phyloP scores from a whole-genome alignment of 2,888 invertebrate genomes.

The Noctua pronuba region DNA sequence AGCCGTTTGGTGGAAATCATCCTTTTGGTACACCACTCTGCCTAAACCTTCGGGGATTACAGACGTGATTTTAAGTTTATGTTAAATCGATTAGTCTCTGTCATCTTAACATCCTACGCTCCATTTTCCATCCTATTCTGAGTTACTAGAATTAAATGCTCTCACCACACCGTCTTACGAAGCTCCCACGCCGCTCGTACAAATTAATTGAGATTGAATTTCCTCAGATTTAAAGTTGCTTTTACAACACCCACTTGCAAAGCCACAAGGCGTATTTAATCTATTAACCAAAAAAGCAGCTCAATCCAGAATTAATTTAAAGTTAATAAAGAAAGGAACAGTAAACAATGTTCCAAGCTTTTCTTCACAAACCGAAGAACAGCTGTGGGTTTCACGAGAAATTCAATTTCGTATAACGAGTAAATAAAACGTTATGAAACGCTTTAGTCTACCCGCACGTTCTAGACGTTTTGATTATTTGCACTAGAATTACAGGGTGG shows the following conservation, averaged over 20 bases:
- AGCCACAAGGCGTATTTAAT: constrained; percentile 35
- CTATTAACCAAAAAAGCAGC: constrained; percentile 24
- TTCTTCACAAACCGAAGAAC: constrained; percentile 28
- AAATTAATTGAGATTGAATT: not conserved
- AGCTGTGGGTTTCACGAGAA: constrained; percentile 51
- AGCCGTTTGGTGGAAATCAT: no score
- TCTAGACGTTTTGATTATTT: constrained; percentile 15
- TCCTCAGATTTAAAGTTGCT: not conserved
- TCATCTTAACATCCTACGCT: not conserved
- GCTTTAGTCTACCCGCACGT: constrained; percentile 20
- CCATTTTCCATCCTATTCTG: not conserved
- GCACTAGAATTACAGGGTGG: not conserved
- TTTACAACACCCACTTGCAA: constrained; percentile 13
- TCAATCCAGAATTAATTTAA: constrained; percentile 44
- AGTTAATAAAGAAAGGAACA: constrained; percentile 33
- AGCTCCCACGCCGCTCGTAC: not conserved
- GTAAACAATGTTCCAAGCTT: constrained; percentile 50
- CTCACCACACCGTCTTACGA: not conserved
- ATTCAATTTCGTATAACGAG: constrained; percentile 61
- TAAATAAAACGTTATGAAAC: constrained; percentile 54
- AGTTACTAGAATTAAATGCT: not conserved
- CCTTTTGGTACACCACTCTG: not conserved
- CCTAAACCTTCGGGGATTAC: not conserved
- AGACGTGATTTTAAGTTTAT: not conserved
- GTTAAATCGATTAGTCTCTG: not conserved